Evolutionary conservation across 2,888 invertebrate genomes (phyloP).

Genomic region (Ormyrus pomaceus): DNA sequence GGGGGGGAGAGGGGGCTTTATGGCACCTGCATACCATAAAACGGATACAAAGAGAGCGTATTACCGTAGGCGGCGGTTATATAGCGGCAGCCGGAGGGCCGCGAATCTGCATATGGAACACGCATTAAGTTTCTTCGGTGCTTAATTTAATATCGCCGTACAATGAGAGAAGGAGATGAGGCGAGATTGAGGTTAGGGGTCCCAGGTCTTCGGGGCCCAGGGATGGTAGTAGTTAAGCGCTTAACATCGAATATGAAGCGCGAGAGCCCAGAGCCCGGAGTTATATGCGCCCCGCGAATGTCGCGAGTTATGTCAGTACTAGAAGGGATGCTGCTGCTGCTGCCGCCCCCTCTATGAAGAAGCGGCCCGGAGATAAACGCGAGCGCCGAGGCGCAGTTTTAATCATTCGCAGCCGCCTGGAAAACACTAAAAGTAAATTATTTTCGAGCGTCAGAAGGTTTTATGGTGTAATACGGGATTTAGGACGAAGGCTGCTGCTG

Average conservation of each 20-base stretch:
- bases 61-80: slow-evolving; percentile 38
- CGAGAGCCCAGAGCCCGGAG: slow-evolving; percentile 20
- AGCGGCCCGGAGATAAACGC: background rate
- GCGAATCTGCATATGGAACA: slow-evolving; percentile 74
- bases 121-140: slow-evolving; percentile 72
- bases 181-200: slow-evolving; percentile 46
- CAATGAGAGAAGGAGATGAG: slow-evolving; percentile 48
- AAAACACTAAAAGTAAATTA: slow-evolving; percentile 6
- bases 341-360: background rate
- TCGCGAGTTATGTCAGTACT: slow-evolving; percentile 40
- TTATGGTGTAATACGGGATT: slow-evolving; percentile 3
- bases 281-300: slow-evolving; percentile 40
- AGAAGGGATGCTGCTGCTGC: too few relatives aligned
- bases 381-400: slow-evolving; percentile 39
- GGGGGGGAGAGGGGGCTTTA: slow-evolving; percentile 61
- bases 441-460: background rate
- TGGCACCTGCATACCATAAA: slow-evolving; percentile 69
- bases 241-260: slow-evolving; percentile 57
- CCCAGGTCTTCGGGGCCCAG: background rate
- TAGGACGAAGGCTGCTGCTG: background rate
- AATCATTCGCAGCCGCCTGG: slow-evolving; percentile 32
- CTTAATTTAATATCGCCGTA: slow-evolving; percentile 71
- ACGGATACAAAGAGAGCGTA: slow-evolving; percentile 71
- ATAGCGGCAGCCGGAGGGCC: slow-evolving; percentile 60
- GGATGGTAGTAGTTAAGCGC: slow-evolving; percentile 54